These are phyloP conservation scores for Aethina tumida DNA, from an alignment of 1,140 invertebrate species.

Conservation along the genomic window DNA sequence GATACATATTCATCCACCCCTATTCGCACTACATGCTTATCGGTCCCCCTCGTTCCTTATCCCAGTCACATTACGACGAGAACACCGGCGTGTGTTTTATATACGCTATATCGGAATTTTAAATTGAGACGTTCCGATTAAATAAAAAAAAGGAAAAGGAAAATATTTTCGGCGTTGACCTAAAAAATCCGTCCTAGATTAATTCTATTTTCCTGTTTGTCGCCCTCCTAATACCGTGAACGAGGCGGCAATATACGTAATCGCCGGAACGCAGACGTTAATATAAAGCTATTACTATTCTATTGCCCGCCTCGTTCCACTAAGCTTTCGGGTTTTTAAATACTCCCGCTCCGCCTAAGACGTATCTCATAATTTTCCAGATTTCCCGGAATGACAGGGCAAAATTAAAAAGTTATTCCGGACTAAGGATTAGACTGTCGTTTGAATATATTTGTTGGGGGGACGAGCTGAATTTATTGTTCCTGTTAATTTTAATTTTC, in stretches of 20 bases:
- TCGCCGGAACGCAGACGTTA: slow-evolving; percentile 16
- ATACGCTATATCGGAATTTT: too few relatives aligned
- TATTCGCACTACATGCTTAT: too few relatives aligned
- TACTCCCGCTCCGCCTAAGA: slow-evolving; percentile 6
- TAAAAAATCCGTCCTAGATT: too few relatives aligned
- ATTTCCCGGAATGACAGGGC: slow-evolving; percentile 9
- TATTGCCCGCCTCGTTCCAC: slow-evolving; percentile 11
- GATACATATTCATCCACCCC: too few relatives aligned
- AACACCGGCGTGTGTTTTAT: too few relatives aligned
- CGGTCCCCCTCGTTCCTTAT: too few relatives aligned
- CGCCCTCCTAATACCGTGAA: neutral
- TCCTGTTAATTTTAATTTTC: neutral
- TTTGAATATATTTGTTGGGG: neutral
- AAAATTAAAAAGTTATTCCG: slow-evolving; percentile 14
- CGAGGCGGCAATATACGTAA: neutral
- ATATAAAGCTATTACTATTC: slow-evolving; percentile 15
- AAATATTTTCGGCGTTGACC: too few relatives aligned
- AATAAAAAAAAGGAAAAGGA: too few relatives aligned
- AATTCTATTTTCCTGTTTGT: too few relatives aligned
- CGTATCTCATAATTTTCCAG: slow-evolving; percentile 10
- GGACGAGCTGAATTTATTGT: neutral
- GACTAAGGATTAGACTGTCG: neutral
- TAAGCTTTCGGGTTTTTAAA: slow-evolving; percentile 11
- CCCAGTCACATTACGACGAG: too few relatives aligned
- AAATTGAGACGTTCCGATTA: too few relatives aligned